Conservation (phyloP, 1,140 invertebrate genomes). For the Cephus cinctus region DNA sequence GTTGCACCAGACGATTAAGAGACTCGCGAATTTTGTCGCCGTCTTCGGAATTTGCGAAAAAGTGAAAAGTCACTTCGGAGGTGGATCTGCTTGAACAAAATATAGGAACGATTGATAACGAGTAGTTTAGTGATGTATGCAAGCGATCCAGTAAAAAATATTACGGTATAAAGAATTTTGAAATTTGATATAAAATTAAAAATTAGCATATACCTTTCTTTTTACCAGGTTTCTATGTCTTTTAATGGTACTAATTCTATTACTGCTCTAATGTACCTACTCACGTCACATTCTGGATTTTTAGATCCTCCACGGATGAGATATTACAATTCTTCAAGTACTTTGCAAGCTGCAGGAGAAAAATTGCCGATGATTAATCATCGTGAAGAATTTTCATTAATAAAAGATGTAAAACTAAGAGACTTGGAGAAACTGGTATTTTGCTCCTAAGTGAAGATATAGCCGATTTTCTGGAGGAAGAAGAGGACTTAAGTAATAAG, state of each 20-base stretch:
- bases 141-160: too few species aligned
- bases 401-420: too few species aligned
- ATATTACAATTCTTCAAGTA: conserved; percentile 67
- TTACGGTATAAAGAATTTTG: conserved; percentile 7
- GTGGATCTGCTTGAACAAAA: conserved; percentile 52
- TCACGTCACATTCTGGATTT: conserved; percentile 68
- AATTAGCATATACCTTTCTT: too few species aligned
- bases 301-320: conserved; percentile 65
- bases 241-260: conserved; percentile 22
- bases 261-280: conserved; percentile 37
- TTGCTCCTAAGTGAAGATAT: too few species aligned
- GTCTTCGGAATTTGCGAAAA: conserved; percentile 62
- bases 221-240: too few species aligned
- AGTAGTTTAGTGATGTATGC: too few species aligned
- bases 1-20: conserved; percentile 62
- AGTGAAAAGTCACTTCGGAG: conserved; percentile 64
- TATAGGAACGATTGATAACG: conserved; percentile 17
- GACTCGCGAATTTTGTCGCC: conserved; percentile 62
- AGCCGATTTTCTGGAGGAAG: too few species aligned
- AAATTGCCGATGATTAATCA: too few species aligned
- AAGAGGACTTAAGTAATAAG: too few species aligned
- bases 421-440: too few species aligned
- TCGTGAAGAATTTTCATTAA: too few species aligned
- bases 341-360: conserved; percentile 62
- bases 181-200: neutral